Percentiles rank a stretch among this genome's conserved stretches.
These are phyloP conservation scores for Tympanoctomys barrerae DNA, from an alignment of 2,797 vertebrate genomes.

Conservation along the genomic window DNA sequence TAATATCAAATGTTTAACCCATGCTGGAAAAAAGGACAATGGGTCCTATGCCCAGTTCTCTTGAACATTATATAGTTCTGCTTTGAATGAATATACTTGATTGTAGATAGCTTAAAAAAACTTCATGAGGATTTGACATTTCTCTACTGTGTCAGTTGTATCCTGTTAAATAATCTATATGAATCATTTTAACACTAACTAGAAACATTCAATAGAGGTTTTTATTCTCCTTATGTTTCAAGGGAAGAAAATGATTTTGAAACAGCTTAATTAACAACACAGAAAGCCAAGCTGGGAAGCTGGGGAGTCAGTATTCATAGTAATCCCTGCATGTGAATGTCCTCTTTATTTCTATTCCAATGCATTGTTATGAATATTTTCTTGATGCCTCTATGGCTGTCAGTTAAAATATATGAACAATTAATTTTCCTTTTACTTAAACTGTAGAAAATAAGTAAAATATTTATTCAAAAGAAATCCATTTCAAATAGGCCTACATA, in stretches of 20 bases:
- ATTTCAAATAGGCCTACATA: neutral
- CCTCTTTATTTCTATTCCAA: neutral
- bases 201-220: neutral
- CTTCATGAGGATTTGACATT: neutral
- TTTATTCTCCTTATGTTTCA: neutral
- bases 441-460: neutral
- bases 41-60: neutral
- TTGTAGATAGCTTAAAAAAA: neutral
- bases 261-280: neutral
- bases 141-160: neutral
- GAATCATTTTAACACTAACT: neutral
- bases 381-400: neutral
- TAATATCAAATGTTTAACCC: neutral
- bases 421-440: neutral
- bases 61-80: neutral
- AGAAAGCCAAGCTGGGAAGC: neutral
- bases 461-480: neutral
- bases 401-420: neutral
- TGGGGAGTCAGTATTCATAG: neutral
- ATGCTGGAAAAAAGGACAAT: neutral
- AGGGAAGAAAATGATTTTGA: neutral
- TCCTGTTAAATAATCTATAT: neutral
- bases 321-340: neutral
- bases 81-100: conserved; percentile 39
- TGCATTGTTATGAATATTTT: neutral